Base-by-base conservation (phyloP, 30 jellyfish, hydroid and myxozoan genomes). In the Hydractinia symbiolongicarpus region DNA sequence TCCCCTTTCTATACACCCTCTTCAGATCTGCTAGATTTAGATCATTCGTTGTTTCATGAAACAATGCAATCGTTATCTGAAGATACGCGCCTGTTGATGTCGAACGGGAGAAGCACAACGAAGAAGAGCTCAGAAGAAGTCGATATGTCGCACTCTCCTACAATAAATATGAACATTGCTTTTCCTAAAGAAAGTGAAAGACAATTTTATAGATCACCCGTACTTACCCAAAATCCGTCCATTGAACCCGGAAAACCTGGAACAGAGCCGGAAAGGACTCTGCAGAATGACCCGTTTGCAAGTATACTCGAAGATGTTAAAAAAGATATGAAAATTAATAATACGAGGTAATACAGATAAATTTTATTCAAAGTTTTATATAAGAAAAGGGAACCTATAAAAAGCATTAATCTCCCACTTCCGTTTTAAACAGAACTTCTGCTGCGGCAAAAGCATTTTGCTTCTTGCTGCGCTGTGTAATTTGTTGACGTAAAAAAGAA, bases 1-100 rank as follows among this genome's bases (percentile, higher is more conserved):
- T 77, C 61, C 61, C 85, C 85, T 77, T 77, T 77, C 53, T 77
- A 77, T n/a, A 77, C 74, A 61, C 85, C 85, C 9, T 77, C 85
- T 17, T 19, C 54, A 53, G 85, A 77, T 55, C 60, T 77, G 15
- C 74, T 77, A 17, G 85, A 30, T 8, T 56, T 77, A 19, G 85
- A 77, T n/a, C 74, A 66, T 1, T 77, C 85, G 7, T 76, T 77
- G 17, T 77, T 77, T 77, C 85, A 77, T 4, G 85, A 77, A 15
- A 77, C 76, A 9, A 17, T 55, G 55, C 5, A 51, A 17, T 49
- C 52, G 13, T 7, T 77, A n/a, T 77, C 85, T 17, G 79, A 61
- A 60, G 81, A 61, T 77, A 66, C 85, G 30, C 85, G 85, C 4
- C 0, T 7, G 50, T 4, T 74, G 51, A 58, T 74, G 61, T 9